A percentile compares a stretch with the other conserved stretches of the same genome.
These are phyloP conservation scores for Peribatodes rhomboidaria DNA, from an alignment of 2,888 invertebrate genomes.

Conservation along the genomic window DNA sequence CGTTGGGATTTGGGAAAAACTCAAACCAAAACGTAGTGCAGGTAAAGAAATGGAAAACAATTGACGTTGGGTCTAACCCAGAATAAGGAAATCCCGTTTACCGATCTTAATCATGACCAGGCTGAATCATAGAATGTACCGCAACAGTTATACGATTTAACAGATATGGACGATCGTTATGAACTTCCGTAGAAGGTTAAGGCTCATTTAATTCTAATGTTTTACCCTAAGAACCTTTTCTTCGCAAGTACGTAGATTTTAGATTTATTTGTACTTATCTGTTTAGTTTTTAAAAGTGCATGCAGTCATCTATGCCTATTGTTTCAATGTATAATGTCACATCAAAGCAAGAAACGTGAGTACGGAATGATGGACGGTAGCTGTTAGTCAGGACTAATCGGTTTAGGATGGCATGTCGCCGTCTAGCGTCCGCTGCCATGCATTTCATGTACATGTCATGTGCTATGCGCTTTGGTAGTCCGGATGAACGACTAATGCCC, in stretches of 20 bases:
- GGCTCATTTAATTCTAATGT: background rate
- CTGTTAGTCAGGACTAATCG: slow-evolving; percentile 15
- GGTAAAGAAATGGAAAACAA: background rate
- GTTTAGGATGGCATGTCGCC: slow-evolving; percentile 28
- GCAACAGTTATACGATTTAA: background rate
- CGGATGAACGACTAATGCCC: slow-evolving; percentile 7
- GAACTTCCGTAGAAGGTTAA: background rate
- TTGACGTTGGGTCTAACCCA: slow-evolving; percentile 20
- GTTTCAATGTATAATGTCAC: slow-evolving; percentile 7
- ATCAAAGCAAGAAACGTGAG: slow-evolving; percentile 6
- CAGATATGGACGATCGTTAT: slow-evolving; percentile 3
- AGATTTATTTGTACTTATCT: too few relatives aligned
- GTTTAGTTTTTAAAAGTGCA: too few relatives aligned
- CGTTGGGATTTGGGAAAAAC: background rate
- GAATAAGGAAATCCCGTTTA: slow-evolving; percentile 23
- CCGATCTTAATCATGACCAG: slow-evolving; percentile 17
- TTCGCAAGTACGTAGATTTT: background rate
- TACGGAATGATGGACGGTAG: slow-evolving; percentile 13
- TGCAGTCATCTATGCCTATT: background rate
- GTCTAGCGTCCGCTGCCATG: slow-evolving; percentile 28
- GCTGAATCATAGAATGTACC: slow-evolving; percentile 17
- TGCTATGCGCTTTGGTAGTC: slow-evolving; percentile 22
- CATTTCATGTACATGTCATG: slow-evolving; percentile 39
- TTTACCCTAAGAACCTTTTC: background rate
- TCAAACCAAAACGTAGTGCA: background rate